Evolutionary conservation across 2,797 vertebrate genomes (phyloP).

Genomic region (Coendou prehensilis): DNA sequence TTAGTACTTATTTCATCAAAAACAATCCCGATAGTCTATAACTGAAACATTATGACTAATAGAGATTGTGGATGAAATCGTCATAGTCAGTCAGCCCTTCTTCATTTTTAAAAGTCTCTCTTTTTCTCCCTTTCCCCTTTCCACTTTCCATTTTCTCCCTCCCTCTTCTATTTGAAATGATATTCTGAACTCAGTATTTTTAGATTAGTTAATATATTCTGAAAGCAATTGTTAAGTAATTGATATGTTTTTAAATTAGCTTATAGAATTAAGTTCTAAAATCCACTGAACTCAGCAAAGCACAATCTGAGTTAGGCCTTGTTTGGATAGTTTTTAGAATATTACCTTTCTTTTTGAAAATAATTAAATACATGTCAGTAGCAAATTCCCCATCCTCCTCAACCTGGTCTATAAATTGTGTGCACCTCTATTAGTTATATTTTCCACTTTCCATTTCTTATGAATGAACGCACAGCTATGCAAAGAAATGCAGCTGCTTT

Average conservation of each 20-base stretch:
- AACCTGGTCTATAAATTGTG: not conserved
- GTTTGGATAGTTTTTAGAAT: not conserved
- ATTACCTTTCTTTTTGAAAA: not conserved
- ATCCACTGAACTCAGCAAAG: slow-evolving; percentile 28
- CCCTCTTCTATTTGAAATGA: not conserved
- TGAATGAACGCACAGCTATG: not conserved
- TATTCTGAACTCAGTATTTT: slow-evolving; percentile 7
- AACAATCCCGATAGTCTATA: not conserved
- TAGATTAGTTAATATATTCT: not conserved
- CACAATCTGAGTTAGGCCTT: not conserved
- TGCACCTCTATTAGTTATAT: not conserved
- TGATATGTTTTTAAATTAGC: slow-evolving; percentile 55
- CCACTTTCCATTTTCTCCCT: not conserved
- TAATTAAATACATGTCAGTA: not conserved
- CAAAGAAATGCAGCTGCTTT: slow-evolving; percentile 2
- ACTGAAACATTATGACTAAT: not conserved
- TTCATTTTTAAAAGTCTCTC: not conserved
- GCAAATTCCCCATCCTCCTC: not conserved
- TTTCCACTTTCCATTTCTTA: not conserved
- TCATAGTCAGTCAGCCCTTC: not conserved
- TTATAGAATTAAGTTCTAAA: slow-evolving; percentile 54
- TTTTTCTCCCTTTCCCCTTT: not conserved
- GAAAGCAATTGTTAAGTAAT: slow-evolving; percentile 32
- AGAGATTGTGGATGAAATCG: not conserved
- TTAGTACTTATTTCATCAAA: slow-evolving; percentile 54